Base-by-base conservation (phyloP, 2,888 invertebrate genomes). In the Syrista parreyssii region DNA sequence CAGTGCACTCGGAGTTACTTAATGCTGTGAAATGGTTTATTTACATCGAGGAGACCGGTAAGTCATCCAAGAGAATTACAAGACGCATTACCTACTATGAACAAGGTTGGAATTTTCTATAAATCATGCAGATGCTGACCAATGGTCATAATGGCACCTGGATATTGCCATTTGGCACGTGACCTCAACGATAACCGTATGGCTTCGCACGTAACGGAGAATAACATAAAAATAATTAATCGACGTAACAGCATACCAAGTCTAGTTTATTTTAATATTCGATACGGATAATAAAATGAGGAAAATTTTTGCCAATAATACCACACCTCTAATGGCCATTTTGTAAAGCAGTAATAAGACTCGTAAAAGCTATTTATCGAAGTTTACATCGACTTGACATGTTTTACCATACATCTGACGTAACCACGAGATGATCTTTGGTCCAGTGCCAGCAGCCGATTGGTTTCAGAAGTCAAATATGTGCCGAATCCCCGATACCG, bases 401-500 rank as follows among this genome's bases (percentile, higher is more conserved):
- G 71, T 71, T 71, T 71, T 31, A 32, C 6, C 71, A 71, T 71
- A 71, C 71, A 12, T 12, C 12, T 71, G 71, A 71, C 71, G 71
- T 31, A 71, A 71, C 9, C 32, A 12, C 71, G 4, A 71, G 31
- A 71, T 33, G 71, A 71, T 30, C 9, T 71, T 71, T 71, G 71
- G 71, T 71, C 71, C 71, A 33, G 71, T 31, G 71, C 71, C 71
- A 71, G 71, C 33, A 32, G 31, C 32, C 71, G 71, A 71, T 71
- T 71, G 33, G 71, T 12, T 31, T 33, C 33, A 2, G 33, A 71
- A 33, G 32, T 71, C 33, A 71, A 6, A 33, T 9, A 68, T 9
- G 31, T 71, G 71, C 31, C n/a, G 33, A 32, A 33, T 30, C 9
- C 12, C 31, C 32, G 33, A 71, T 23, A 15, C 3, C 71, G 33